phyloP scores from a whole-genome alignment of 2,797 vertebrate species.

The Dromococcyx pavoninus region DNA sequence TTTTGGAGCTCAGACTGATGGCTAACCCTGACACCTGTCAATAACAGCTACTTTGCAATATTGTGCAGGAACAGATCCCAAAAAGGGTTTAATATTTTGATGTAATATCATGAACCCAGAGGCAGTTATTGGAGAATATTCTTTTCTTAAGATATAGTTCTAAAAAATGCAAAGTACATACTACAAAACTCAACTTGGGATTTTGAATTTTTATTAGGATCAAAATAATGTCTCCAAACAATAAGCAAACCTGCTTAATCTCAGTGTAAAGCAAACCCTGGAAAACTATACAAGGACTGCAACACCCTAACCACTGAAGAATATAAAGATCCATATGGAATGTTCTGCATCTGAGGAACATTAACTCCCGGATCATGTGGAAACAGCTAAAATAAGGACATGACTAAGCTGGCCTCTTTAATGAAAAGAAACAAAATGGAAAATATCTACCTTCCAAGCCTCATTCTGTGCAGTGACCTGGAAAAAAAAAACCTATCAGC shows the following conservation, averaged over 20 bases:
- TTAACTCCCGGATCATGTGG: neutral
- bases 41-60: neutral
- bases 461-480: neutral
- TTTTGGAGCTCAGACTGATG: neutral
- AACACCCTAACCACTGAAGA: neutral
- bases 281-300: neutral
- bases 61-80: neutral
- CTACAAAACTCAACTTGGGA: neutral
- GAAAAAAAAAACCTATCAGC: neutral
- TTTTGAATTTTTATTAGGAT: neutral
- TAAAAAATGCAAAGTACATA: neutral
- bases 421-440: slow-evolving; percentile 33
- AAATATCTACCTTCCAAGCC: neutral
- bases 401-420: slow-evolving; percentile 18
- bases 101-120: neutral
- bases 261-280: neutral
- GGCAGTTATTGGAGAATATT: neutral
- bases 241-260: neutral
- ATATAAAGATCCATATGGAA: neutral
- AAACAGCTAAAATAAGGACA: neutral
- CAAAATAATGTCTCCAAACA: neutral
- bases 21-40: neutral
- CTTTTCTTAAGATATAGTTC: neutral
- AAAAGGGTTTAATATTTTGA: neutral
- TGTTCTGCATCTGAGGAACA: neutral